Percentiles rank a stretch among this genome's conserved stretches.
Conservation (phyloP, 2,888 invertebrate genomes). For the Cyaniris semiargus region DNA sequence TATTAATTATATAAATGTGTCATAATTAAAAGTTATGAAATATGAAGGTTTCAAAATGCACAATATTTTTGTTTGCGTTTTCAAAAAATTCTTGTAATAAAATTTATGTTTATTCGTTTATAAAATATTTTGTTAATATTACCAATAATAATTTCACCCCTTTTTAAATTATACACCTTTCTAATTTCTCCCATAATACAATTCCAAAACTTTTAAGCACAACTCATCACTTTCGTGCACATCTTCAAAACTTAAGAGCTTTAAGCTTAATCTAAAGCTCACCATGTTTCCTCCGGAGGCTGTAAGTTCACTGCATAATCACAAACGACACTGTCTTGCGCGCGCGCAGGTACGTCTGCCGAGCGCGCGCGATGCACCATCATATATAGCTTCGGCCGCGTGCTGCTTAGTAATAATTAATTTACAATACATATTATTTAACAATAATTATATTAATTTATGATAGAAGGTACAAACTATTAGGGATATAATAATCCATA, state of each 20-base stretch:
- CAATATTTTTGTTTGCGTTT: too few species aligned
- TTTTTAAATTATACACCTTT: too few species aligned
- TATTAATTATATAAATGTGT: background rate
- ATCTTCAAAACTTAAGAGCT: background rate
- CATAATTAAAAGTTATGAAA: background rate
- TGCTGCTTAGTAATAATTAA: background rate
- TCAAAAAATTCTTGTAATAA: too few species aligned
- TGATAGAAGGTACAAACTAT: background rate
- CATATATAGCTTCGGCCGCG: slow-evolving; percentile 45
- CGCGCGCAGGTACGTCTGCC: slow-evolving; percentile 44
- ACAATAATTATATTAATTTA: background rate
- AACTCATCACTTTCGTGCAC: background rate
- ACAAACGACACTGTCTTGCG: slow-evolving; percentile 44
- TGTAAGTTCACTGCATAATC: slow-evolving; percentile 48
- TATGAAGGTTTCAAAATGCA: background rate
- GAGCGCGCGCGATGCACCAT: slow-evolving; percentile 42
- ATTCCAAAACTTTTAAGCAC: background rate
- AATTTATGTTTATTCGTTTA: too few species aligned
- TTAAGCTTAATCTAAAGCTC: slow-evolving; percentile 39
- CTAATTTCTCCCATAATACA: too few species aligned
- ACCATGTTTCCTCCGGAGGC: slow-evolving; percentile 45
- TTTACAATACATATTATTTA: background rate
- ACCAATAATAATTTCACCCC: too few species aligned
- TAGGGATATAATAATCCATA: too few species aligned
- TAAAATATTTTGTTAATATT: too few species aligned